Conservation (phyloP, 1,140 invertebrate genomes). For the Micrasema minimum region DNA sequence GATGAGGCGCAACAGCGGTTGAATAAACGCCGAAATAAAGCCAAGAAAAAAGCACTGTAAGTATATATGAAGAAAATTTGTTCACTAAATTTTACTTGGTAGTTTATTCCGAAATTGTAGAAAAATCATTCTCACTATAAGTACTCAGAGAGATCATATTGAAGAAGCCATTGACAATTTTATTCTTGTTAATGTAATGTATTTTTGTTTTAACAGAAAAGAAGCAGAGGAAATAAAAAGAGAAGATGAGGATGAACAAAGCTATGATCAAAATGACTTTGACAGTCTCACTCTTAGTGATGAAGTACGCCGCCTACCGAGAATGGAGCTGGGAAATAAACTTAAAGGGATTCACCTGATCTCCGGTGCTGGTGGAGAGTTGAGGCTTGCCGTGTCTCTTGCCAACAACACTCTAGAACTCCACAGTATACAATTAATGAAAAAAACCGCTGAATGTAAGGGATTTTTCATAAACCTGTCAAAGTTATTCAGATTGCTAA, state of each 20-base stretch:
- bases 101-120: no score
- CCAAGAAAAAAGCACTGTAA: conserved; percentile 67
- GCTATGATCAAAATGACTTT: conserved; percentile 49
- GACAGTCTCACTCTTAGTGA: conserved; percentile 71
- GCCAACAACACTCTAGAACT: conserved; percentile 78
- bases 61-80: conserved; percentile 1
- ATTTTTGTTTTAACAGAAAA: conserved; percentile 24
- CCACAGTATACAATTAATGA: conserved; percentile 67
- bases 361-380: conserved; percentile 73
- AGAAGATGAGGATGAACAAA: conserved; percentile 57
- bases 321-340: conserved; percentile 75
- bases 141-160: no score
- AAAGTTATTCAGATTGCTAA: no score
- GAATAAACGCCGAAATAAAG: conserved; percentile 82
- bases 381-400: conserved; percentile 73
- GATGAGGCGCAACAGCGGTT: conserved; percentile 77
- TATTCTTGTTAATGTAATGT: no score
- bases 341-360: conserved; percentile 77
- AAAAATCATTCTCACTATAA: no score
- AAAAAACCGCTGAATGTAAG: conserved; percentile 68
- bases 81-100: no score
- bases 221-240: conserved; percentile 57
- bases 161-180: no score
- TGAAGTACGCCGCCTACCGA: conserved; percentile 77
- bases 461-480: conserved; percentile 21